Evolutionary conservation across 1,140 invertebrate species (phyloP).

Genomic region (Luehdorfia chinensis): DNA sequence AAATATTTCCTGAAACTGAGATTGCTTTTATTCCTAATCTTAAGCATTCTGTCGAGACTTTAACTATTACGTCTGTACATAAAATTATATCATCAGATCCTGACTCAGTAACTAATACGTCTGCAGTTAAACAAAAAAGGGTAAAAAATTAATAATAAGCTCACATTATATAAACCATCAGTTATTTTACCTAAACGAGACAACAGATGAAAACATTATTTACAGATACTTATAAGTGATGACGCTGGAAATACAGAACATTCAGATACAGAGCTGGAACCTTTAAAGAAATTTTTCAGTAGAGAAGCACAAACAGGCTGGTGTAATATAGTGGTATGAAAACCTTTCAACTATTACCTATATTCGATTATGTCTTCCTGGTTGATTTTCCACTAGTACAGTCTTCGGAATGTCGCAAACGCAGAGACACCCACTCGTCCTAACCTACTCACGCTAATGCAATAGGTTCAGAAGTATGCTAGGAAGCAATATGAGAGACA

Average conservation of each 20-base stretch:
- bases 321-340: constrained; percentile 31
- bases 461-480: no score
- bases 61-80: constrained; percentile 3
- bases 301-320: not conserved
- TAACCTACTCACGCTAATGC: no score
- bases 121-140: not conserved
- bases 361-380: no score
- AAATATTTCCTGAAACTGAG: not conserved
- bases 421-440: no score
- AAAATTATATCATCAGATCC: not conserved
- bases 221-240: not conserved
- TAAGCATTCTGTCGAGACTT: no score
- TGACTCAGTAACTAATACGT: not conserved
- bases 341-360: no score
- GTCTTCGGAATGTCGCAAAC: no score
- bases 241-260: constrained; percentile 17
- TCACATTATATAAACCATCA: not conserved
- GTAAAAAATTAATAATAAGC: not conserved
- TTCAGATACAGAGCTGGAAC: constrained; percentile 35
- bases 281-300: not conserved
- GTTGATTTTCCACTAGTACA: no score
- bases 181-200: no score
- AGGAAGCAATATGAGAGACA: no score
- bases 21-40: no score
- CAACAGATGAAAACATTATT: no score